Evolutionary conservation across 2,797 vertebrate species (phyloP).

Genomic region (Phrynocephalus guinanensis): DNA sequence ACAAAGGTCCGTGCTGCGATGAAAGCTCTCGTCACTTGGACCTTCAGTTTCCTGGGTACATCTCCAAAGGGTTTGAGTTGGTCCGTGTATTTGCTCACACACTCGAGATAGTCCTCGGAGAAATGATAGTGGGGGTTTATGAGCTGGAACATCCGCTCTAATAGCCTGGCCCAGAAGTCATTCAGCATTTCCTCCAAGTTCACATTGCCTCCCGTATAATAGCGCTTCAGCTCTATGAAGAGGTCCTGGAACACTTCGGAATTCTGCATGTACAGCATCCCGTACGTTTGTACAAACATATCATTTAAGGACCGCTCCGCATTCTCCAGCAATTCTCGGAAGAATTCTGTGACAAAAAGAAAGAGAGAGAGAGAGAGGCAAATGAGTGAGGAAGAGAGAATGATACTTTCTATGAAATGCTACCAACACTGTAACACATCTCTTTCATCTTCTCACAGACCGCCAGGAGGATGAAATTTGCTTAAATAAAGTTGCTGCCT

Average conservation of each 20-base stretch:
- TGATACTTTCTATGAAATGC: neutral
- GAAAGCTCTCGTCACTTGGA: conserved; percentile 95
- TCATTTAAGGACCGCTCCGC: conserved; percentile 93
- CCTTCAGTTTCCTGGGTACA: conserved; percentile 93
- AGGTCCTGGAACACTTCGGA: conserved; percentile 96
- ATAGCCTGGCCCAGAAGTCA: conserved; percentile 95
- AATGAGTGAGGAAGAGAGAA: neutral
- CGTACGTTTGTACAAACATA: conserved; percentile 95
- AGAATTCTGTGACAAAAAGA: conserved; percentile 84
- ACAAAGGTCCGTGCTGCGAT: conserved; percentile 95
- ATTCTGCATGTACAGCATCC: conserved; percentile 96
- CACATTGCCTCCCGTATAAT: conserved; percentile 95
- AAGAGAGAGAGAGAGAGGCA: neutral
- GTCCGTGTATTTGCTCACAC: conserved; percentile 96
- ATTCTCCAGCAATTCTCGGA: conserved; percentile 94
- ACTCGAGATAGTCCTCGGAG: conserved; percentile 97
- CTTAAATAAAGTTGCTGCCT: neutral
- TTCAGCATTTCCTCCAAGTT: conserved; percentile 97
- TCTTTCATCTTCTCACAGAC: neutral
- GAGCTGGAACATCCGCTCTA: conserved; percentile 98
- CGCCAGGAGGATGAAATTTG: neutral
- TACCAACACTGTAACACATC: neutral
- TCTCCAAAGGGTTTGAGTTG: conserved; percentile 98
- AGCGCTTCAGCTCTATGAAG: conserved; percentile 93
- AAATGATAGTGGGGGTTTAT: conserved; percentile 97